Conservation (phyloP, 2,797 vertebrate species). For the Rhynchotus rufescens region DNA sequence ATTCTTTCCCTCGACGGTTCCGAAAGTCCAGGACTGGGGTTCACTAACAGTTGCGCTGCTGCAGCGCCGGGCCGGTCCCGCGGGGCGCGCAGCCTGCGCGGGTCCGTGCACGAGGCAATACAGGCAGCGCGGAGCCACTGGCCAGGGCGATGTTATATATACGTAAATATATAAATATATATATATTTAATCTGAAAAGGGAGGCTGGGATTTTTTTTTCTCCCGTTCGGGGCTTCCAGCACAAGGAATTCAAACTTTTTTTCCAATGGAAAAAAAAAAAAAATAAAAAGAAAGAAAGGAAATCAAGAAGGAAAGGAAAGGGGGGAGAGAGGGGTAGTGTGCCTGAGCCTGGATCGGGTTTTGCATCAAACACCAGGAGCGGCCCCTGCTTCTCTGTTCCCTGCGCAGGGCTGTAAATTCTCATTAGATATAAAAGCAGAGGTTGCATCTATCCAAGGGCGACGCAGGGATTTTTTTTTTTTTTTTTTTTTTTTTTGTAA, state of each 20-base stretch:
- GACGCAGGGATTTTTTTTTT: background rate
- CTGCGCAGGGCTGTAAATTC: constrained; percentile 41
- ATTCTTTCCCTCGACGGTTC: background rate
- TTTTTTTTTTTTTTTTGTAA: background rate
- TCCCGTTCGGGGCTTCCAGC: background rate
- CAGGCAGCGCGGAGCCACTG: background rate
- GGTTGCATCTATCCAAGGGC: constrained; percentile 24
- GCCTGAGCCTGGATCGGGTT: background rate
- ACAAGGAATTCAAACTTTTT: background rate
- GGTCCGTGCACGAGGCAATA: too few species aligned
- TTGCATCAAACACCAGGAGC: constrained; percentile 16
- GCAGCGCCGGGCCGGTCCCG: background rate
- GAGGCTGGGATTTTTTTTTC: too few species aligned
- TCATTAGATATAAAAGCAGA: constrained; percentile 39
- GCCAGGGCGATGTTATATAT: background rate
- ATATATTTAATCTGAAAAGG: background rate
- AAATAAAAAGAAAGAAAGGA: background rate
- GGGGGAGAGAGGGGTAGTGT: too few species aligned
- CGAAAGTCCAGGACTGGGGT: background rate
- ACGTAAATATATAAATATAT: background rate
- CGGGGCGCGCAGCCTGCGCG: too few species aligned
- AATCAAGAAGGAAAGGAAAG: too few species aligned
- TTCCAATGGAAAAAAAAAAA: background rate
- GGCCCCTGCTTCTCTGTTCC: background rate
- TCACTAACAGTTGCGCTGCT: background rate